Evolutionary conservation across 2,888 invertebrate genomes (phyloP), one percentile per base, ranked within the genome.

Genomic region (Diloba caeruleocephala): DNA sequence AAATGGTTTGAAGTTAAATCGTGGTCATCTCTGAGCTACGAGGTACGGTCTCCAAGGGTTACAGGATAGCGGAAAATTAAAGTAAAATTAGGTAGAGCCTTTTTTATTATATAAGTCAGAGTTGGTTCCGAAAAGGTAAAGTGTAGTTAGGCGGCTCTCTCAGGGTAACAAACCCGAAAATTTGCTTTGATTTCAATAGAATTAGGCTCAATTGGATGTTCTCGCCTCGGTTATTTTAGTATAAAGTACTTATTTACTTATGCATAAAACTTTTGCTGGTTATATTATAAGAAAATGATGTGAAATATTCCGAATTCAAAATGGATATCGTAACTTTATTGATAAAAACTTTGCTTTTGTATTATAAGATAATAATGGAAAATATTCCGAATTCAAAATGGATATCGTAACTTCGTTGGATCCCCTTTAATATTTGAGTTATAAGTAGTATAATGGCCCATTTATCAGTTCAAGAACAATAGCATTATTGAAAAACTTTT

Each of bases 111-210:
- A 10, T 29, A 36, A 13, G 5, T 42, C 12, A 19, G 1, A 29
- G 10, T 4, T 19, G 33, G 10, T 15, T 10, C 10, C 6, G 3
- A 34, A 39, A 29, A 19, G 8, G 6, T 2, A 26, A 48, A 29
- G 7, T 1, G 7, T 14, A 37, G 29, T 37, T n/a, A 14, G 31
- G 41, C 10, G 23, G 9, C 37, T 31, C 23, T 48, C 25, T 41
- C n/a, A 19, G 23, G 9, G 41, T 31, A 49, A 42, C 41, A 36
- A 49, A 49, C 34, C 23, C 12, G 32, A 6, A 32, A 39, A 13
- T 23, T 23, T 25, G 15, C 15, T 25, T 23, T 23, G 1, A n/a
- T 3, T 25, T 32, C 4, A 15, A 14, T 15, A n/a, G 14, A 32
- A 25, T 39, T 39, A 29, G 12, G 17, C 10, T 39, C 12, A 26